Evolutionary conservation across 2,113 vertebrate species (phyloP).

Genomic region (Pungitius pungitius): DNA sequence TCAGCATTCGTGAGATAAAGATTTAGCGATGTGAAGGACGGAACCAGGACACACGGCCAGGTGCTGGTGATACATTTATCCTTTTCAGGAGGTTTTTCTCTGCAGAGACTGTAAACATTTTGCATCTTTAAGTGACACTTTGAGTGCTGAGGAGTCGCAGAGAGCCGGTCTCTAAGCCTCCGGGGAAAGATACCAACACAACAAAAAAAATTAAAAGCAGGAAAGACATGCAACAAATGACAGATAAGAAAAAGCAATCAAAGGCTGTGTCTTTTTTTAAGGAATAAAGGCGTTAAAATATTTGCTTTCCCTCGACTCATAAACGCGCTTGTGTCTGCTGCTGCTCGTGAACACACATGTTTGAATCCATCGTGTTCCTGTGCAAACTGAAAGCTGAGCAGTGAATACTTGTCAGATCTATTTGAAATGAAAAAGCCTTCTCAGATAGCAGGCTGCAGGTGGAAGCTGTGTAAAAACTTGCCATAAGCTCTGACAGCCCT

Average conservation of each 20-base stretch:
- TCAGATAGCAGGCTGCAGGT: constrained; percentile 45
- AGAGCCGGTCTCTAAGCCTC: constrained; percentile 18
- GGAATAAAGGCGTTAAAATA: constrained; percentile 5
- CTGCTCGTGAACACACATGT: constrained; percentile 2
- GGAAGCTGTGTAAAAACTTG: constrained; percentile 49
- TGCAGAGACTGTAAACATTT: constrained; percentile 33
- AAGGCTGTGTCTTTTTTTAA: constrained; percentile 23
- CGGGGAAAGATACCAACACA: not conserved
- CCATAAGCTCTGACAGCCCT: constrained; percentile 59
- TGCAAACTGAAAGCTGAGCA: constrained; percentile 26
- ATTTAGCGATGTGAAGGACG: constrained; percentile 20
- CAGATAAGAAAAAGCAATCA: constrained; percentile 31
- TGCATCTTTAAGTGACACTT: constrained; percentile 29
- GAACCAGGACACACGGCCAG: constrained; percentile 24
- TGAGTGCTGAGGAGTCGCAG: constrained; percentile 20
- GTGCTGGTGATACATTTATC: constrained; percentile 18
- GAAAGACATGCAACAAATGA: constrained; percentile 32
- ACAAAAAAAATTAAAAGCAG: not conserved
- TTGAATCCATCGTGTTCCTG: constrained; percentile 1
- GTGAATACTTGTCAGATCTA: constrained; percentile 35
- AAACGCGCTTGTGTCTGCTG: not conserved
- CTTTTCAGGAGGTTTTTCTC: constrained; percentile 32
- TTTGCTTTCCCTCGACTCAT: constrained; percentile 1
- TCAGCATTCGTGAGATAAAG: constrained; percentile 11
- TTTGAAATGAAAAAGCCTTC: constrained; percentile 31